Evolutionary conservation across 2,113 vertebrate genomes (phyloP), one percentile per base, ranked within the genome.

Genomic region (Vombatus ursinus): DNA sequence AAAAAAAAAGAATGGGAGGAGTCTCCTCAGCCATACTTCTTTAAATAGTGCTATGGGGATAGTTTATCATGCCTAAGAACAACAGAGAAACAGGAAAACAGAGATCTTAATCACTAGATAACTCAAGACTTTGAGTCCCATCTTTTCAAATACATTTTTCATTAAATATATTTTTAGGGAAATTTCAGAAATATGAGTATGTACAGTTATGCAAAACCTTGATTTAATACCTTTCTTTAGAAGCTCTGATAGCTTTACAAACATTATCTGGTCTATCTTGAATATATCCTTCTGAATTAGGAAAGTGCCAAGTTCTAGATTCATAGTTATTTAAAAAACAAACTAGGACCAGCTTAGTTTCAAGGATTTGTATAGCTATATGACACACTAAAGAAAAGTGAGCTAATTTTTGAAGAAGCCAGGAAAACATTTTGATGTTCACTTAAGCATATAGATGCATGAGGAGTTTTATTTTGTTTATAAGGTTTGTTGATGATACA

Each of bases 401-500:
- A 92, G 49, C 50, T 94, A 95, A 44, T 49, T 84, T 96, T 96
- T 95, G 52, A 94, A 84, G 19, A 7, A 44, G n/a, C n/a, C 19
- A 84, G 68, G 8, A 84, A 84, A 84, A 84, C n/a, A 84, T 16
- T 77, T 77, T 44, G n/a, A 52, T 96, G 19, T 93, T 94, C 89
- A 68, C 47, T 90, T 93, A 95, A 3, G 11, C 47, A 54, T 52
- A 4, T 52, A 77, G 93, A 11, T 90, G 77, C 10, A 92, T 92
- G 89, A 1, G 61, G 19, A 53, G 57, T 84, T 95, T 94, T 37
- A 52, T 95, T 95, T 95, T 94, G 25, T 96, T 49, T 31, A 8
- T 92, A 92, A 91, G 28, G 94, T 94, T 93, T 94, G 52, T 11
- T 89, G 68, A 4, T 90, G 5, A 95, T 97, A 95, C 97, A 50